Percentiles rank a stretch among this genome's conserved stretches.
phyloP scores from a whole-genome alignment of 2,888 invertebrate species.

The Apomyelois bistriatella region DNA sequence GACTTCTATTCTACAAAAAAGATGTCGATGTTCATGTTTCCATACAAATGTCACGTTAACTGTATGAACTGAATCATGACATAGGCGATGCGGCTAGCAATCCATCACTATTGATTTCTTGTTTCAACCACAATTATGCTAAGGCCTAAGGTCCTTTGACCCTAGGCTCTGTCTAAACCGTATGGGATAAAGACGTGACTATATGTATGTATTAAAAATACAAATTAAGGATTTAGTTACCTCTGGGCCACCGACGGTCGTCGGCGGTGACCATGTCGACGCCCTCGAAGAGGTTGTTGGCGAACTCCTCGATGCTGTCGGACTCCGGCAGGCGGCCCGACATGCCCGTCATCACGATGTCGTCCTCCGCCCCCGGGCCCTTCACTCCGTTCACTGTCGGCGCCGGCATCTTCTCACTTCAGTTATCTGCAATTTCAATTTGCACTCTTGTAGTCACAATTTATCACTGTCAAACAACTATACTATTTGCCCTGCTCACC shows the following conservation, averaged over 20 bases:
- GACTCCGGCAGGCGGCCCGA: constrained; percentile 96
- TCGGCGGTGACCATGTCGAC: constrained; percentile 97
- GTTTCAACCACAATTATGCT: too few species aligned
- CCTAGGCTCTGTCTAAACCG: too few species aligned
- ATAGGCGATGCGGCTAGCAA: too few species aligned
- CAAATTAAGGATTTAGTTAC: constrained; percentile 29
- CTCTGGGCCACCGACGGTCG: constrained; percentile 92
- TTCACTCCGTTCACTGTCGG: constrained; percentile 51
- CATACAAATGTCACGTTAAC: too few species aligned
- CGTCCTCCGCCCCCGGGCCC: constrained; percentile 66
- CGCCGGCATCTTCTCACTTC: constrained; percentile 51
- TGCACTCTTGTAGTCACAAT: not conserved
- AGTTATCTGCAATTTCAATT: constrained; percentile 5
- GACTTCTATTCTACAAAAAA: too few species aligned
- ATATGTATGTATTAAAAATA: not conserved
- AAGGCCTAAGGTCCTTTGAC: too few species aligned
- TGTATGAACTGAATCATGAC: too few species aligned
- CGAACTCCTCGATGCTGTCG: constrained; percentile 94
- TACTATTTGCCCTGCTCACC: not conserved
- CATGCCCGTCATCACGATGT: constrained; percentile 90
- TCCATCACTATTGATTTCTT: too few species aligned
- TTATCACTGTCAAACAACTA: not conserved
- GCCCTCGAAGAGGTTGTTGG: constrained; percentile 92
- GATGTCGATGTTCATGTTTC: too few species aligned
- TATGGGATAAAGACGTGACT: not conserved